Percentiles rank a stretch among this genome's conserved stretches.
These are phyloP conservation scores for Drosophila hydei DNA, from an alignment of 1,140 invertebrate species.

Conservation along the genomic window DNA sequence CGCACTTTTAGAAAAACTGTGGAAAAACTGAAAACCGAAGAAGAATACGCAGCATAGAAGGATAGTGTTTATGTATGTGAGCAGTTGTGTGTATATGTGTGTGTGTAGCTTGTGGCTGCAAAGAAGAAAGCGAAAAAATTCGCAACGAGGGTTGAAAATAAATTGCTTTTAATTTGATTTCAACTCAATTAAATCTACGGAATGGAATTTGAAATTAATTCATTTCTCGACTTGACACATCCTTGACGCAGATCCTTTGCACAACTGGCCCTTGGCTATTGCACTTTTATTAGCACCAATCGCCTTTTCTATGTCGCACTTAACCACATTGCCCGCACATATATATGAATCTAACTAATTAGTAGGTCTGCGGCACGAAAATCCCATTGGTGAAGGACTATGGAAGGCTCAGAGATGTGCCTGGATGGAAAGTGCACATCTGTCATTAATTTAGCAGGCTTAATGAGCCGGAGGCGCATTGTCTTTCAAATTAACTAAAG, in stretches of 20 bases:
- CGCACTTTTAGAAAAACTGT: constrained; percentile 68
- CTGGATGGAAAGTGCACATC: constrained; percentile 43
- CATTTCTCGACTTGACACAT: constrained; percentile 56
- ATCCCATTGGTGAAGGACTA: not conserved
- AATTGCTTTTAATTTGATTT: constrained; percentile 84
- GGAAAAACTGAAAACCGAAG: constrained; percentile 62
- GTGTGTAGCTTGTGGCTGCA: constrained; percentile 21
- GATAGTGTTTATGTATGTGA: constrained; percentile 57
- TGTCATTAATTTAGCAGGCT: constrained; percentile 33
- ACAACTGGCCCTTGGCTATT: constrained; percentile 24
- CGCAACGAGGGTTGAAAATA: constrained; percentile 82
- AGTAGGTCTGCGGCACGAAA: constrained; percentile 14
- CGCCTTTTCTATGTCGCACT: constrained; percentile 9
- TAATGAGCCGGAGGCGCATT: constrained; percentile 1
- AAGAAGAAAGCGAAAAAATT: constrained; percentile 60
- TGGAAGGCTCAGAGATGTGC: constrained; percentile 5
- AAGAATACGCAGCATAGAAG: constrained; percentile 17
- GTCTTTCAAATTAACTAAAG: not conserved
- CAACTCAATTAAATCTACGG: constrained; percentile 84
- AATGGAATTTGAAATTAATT: constrained; percentile 84
- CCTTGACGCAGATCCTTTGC: constrained; percentile 33
- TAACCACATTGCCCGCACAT: constrained; percentile 6
- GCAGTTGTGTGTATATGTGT: constrained; percentile 22
- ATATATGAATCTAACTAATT: constrained; percentile 51
- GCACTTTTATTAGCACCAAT: constrained; percentile 49